Conservation (phyloP, 2,888 invertebrate species). For the Microctonus hyperodae region DNA sequence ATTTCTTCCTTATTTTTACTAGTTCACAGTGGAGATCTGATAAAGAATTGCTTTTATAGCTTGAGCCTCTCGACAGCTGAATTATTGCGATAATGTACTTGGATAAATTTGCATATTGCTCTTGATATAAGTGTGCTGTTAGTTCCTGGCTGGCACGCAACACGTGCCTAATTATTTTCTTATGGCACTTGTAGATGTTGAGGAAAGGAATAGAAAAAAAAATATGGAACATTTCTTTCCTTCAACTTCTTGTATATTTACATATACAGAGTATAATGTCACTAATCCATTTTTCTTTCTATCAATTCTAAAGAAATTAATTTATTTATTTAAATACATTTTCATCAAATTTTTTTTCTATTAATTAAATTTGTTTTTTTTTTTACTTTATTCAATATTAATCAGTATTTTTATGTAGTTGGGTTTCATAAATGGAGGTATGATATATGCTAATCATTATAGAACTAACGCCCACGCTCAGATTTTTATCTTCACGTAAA, state of each 20-base stretch:
- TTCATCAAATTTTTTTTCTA: neutral
- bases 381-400: neutral
- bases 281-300: slow-evolving; percentile 16
- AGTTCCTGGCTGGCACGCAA: slow-evolving; percentile 50
- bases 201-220: slow-evolving; percentile 1
- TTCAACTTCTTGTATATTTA: neutral
- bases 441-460: slow-evolving; percentile 20
- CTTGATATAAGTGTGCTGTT: slow-evolving; percentile 30
- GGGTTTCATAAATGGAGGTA: neutral
- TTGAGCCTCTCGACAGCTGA: slow-evolving; percentile 15
- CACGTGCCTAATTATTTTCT: slow-evolving; percentile 57
- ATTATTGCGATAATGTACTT: slow-evolving; percentile 40
- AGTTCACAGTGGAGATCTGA: slow-evolving; percentile 13
- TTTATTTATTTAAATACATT: neutral
- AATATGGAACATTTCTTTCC: slow-evolving; percentile 3
- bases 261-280: neutral
- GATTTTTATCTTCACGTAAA: slow-evolving; percentile 23
- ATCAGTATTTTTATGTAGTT: neutral
- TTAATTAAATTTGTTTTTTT: neutral
- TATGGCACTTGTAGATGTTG: slow-evolving; percentile 35
- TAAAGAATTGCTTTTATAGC: slow-evolving; percentile 15
- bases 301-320: slow-evolving; percentile 8
- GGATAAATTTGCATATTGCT: slow-evolving; percentile 41
- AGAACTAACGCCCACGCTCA: neutral
- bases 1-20: neutral